Base-by-base conservation (phyloP, 1,140 invertebrate genomes). In the Drosophila pseudoananassae region DNA sequence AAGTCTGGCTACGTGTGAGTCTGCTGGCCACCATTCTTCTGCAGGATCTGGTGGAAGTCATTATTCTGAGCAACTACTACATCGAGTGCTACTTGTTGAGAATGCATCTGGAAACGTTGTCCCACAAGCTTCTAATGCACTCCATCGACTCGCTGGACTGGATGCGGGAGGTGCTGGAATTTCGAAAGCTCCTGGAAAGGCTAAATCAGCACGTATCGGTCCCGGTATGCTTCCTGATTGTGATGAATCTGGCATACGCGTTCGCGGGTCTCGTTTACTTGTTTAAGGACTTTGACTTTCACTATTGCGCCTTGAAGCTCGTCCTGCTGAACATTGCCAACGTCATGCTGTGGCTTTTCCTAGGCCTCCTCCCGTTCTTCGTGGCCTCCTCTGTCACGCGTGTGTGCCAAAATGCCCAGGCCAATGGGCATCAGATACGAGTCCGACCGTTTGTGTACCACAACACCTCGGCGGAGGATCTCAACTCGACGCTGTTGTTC, bases 381-480 rank as follows among this genome's bases (percentile, higher is more conserved):
- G 77, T 97, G 95, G 96, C 96, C 25, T 95, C 96, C 10, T 93
- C 96, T 45, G 93, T 97, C 79, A 96, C 96, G 2, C 94, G 94
- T n/a, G 94, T 95, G 7, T 96, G 96, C 79, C 93, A 94, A 9
- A 94, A 93, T 77, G 94, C 96, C 15, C 94, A 94, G 91, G 93
- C 92, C 45, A 94, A 96, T 64, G 96, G 96, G 0, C 96, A 97
- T 81, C 95, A 97, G 91, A 93, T 96, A 47, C 93, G 95, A 33
- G 94, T 94, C n/a, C 92, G 96, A 23, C 96, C 96, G 2, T 96
- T 96, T 87, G 94, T 96, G 2, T 96, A 97, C 92, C 95, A 96
- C 91, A 94, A 94, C 71, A 95, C 95, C 25, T 93, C 95, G 1
- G 93, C 94, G 43, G 93, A 94, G 76, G 96, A 97, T 92, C 92